Percentiles rank a stretch among this genome's conserved stretches.
phyloP scores from a whole-genome alignment of 2,797 vertebrate species.

The Xerus rutilus region DNA sequence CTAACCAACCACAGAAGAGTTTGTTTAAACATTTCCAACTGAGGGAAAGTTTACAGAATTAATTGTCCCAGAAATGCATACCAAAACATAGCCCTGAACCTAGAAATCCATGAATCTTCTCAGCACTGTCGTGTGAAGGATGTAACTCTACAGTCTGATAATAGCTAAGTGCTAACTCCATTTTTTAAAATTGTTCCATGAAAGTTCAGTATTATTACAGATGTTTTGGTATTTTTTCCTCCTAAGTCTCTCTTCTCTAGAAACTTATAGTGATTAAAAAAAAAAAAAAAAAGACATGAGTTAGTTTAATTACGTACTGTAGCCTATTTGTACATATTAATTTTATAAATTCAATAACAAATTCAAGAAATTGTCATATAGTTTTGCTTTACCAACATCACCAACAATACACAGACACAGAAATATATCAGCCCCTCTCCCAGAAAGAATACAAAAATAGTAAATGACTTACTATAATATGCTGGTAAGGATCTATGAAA shows the following conservation, averaged over 20 bases:
- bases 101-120: neutral
- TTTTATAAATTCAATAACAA: slow-evolving; percentile 2
- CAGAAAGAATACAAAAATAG: slow-evolving; percentile 34
- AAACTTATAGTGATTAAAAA: slow-evolving; percentile 43
- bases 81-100: neutral
- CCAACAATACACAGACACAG: neutral
- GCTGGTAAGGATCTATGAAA: slow-evolving; percentile 93
- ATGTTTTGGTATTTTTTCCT: neutral
- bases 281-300: neutral
- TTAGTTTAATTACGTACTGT: neutral
- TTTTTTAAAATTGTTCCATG: neutral
- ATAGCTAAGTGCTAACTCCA: neutral
- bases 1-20: neutral
- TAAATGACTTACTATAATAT: slow-evolving; percentile 95
- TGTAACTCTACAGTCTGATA: neutral
- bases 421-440: neutral
- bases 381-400: neutral
- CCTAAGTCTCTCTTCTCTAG: neutral
- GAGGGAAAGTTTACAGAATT: slow-evolving; percentile 37
- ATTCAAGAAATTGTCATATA: neutral
- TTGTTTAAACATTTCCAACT: neutral
- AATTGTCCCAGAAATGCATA: neutral
- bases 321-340: neutral
- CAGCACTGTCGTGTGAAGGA: neutral
- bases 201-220: neutral